A percentile compares a stretch with the other conserved stretches of the same genome.
Evolutionary conservation across 2,113 vertebrate species (phyloP).

Genomic region (Erpornis zantholeuca): DNA sequence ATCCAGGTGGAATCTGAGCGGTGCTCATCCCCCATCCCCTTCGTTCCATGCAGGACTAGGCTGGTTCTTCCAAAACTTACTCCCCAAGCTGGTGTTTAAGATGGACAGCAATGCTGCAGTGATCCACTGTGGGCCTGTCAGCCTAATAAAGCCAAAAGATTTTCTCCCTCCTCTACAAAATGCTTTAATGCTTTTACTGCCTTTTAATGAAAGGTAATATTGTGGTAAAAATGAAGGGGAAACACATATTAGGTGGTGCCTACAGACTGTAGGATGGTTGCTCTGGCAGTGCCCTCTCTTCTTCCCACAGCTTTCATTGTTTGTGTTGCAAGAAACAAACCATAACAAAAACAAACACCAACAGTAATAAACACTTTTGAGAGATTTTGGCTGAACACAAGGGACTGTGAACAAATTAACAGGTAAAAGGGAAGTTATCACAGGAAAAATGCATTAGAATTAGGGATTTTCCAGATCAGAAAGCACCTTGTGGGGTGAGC

Average conservation of each 20-base stretch:
- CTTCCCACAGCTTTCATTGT: not conserved
- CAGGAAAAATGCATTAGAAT: not conserved
- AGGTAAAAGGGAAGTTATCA: not conserved
- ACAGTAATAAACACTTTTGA: not conserved
- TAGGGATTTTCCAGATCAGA: not conserved
- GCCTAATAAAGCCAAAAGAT: not conserved
- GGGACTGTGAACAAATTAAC: not conserved
- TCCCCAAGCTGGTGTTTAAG: not conserved
- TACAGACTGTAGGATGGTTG: not conserved
- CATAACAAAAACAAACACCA: not conserved
- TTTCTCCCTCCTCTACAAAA: not conserved
- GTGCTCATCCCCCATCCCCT: accelerated
- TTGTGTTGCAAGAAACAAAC: not conserved
- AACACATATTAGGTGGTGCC: not conserved
- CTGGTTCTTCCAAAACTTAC: not conserved
- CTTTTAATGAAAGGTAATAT: not conserved
- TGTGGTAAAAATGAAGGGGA: not conserved
- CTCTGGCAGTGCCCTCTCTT: not conserved
- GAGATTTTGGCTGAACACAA: not conserved
- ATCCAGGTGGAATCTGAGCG: not conserved
- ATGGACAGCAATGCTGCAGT: not conserved
- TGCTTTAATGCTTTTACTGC: not conserved
- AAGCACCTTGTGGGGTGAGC: not conserved
- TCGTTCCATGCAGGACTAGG: accelerated
- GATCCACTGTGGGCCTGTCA: not conserved